Conservation (phyloP, 2,797 vertebrate genomes). For the Aeoliscus strigatus region DNA sequence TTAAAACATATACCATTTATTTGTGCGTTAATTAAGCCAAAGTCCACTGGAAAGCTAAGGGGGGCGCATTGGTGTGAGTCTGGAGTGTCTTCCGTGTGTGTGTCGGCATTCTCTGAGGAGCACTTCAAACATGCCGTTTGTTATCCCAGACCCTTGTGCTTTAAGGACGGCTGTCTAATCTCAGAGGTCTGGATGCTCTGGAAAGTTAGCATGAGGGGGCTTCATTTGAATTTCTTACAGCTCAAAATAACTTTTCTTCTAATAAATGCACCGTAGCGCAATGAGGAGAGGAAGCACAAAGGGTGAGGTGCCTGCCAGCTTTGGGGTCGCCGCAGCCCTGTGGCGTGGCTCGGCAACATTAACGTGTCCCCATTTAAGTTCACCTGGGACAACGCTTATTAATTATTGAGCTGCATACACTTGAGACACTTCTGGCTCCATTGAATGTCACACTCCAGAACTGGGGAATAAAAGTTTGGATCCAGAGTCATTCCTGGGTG, state of each 20-base stretch:
- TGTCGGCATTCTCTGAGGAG: constrained; percentile 64
- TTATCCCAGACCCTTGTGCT: constrained; percentile 77
- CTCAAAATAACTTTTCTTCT: constrained; percentile 83
- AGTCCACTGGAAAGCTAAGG: constrained; percentile 58
- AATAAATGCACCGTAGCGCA: constrained; percentile 58
- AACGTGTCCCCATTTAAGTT: constrained; percentile 92
- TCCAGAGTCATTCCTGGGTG: constrained; percentile 81
- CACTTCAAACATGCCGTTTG: constrained; percentile 81
- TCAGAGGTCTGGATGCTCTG: constrained; percentile 74
- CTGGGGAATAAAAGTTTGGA: constrained; percentile 84
- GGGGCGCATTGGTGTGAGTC: constrained; percentile 45
- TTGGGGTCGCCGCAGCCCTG: constrained; percentile 51
- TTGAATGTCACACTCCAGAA: constrained; percentile 86
- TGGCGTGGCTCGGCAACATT: constrained; percentile 81
- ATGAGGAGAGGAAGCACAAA: constrained; percentile 66
- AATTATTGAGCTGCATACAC: constrained; percentile 95
- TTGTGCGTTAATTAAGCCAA: constrained; percentile 77
- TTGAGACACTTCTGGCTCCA: constrained; percentile 83
- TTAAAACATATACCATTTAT: constrained; percentile 74
- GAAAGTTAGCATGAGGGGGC: constrained; percentile 80
- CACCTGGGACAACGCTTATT: constrained; percentile 92
- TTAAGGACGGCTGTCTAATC: constrained; percentile 73
- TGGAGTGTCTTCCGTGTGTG: constrained; percentile 31
- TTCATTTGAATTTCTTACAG: constrained; percentile 92
- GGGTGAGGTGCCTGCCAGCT: constrained; percentile 78